phyloP scores from a whole-genome alignment of 2,113 vertebrate species.

The Panurus biarmicus region DNA sequence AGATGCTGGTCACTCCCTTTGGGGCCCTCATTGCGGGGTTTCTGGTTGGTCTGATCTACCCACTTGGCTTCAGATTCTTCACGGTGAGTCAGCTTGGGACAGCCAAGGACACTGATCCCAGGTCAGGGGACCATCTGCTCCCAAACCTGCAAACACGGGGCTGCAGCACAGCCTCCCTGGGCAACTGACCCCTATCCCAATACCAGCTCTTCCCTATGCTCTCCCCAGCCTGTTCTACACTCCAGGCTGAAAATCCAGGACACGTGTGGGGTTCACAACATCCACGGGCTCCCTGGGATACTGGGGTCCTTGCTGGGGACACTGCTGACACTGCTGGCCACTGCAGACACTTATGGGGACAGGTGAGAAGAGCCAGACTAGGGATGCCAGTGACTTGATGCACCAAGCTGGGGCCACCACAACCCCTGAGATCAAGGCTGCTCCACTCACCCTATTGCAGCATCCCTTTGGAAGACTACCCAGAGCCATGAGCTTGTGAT shows the following conservation, averaged over 20 bases:
- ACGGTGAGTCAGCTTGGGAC: slow-evolving; percentile 58
- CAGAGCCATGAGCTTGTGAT: accelerated
- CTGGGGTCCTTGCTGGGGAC: slow-evolving; percentile 83
- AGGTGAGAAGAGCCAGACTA: slow-evolving; percentile 68
- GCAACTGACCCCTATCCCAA: accelerated
- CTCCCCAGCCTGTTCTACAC: slow-evolving; percentile 75
- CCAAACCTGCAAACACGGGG: accelerated
- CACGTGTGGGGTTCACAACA: slow-evolving; percentile 86
- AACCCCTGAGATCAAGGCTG: neutral
- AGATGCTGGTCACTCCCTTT: slow-evolving; percentile 90
- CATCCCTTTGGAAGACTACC: too few relatives aligned
- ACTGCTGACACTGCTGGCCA: slow-evolving; percentile 71
- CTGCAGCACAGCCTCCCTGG: neutral
- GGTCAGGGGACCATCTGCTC: neutral
- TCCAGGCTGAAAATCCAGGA: slow-evolving; percentile 84
- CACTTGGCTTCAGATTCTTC: slow-evolving; percentile 83
- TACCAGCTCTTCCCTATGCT: neutral
- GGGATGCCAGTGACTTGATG: accelerated
- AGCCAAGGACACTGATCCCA: neutral
- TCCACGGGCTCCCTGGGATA: slow-evolving; percentile 86
- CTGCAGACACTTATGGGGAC: slow-evolving; percentile 67
- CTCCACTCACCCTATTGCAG: neutral
- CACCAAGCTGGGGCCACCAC: neutral
- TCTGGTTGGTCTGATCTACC: slow-evolving; percentile 81
- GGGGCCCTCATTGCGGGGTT: slow-evolving; percentile 86